phyloP scores from a whole-genome alignment of 2,113 vertebrate species.

The Aegotheles bennettii region DNA sequence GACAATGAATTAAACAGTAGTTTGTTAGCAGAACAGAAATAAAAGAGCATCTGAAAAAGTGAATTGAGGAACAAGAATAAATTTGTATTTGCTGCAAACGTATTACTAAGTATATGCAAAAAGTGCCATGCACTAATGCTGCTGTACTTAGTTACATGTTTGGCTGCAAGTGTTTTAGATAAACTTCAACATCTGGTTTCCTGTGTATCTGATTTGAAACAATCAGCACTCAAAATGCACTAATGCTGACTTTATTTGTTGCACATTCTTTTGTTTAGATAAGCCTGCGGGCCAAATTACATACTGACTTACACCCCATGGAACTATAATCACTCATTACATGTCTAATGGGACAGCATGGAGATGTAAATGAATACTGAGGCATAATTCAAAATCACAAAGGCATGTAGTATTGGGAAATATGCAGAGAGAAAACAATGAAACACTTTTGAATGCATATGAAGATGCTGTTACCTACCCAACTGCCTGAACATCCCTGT shows the following conservation, averaged over 20 bases:
- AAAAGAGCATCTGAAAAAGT: not conserved
- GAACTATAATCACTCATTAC: not conserved
- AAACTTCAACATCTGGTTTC: slow-evolving; percentile 29
- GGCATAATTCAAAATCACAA: not conserved
- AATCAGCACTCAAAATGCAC: slow-evolving; percentile 20
- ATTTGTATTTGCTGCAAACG: not conserved
- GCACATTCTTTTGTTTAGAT: slow-evolving; percentile 17
- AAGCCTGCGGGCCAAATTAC: slow-evolving; percentile 1
- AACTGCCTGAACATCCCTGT: slow-evolving; percentile 62
- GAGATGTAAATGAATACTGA: not conserved
- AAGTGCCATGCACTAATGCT: not conserved
- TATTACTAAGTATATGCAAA: not conserved
- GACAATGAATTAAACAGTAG: not conserved
- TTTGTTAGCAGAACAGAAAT: not conserved
- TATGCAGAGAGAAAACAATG: not conserved
- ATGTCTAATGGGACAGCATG: not conserved
- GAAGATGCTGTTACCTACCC: slow-evolving; percentile 26
- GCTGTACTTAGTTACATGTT: not conserved
- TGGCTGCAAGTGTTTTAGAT: not conserved
- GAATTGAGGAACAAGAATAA: not conserved
- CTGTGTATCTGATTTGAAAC: slow-evolving; percentile 11
- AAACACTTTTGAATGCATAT: not conserved
- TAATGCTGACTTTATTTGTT: slow-evolving; percentile 24
- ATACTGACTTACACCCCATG: not conserved
- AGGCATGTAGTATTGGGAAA: not conserved